Conservation (phyloP, 2,113 vertebrate genomes). For the Boleophthalmus pectinirostris region DNA sequence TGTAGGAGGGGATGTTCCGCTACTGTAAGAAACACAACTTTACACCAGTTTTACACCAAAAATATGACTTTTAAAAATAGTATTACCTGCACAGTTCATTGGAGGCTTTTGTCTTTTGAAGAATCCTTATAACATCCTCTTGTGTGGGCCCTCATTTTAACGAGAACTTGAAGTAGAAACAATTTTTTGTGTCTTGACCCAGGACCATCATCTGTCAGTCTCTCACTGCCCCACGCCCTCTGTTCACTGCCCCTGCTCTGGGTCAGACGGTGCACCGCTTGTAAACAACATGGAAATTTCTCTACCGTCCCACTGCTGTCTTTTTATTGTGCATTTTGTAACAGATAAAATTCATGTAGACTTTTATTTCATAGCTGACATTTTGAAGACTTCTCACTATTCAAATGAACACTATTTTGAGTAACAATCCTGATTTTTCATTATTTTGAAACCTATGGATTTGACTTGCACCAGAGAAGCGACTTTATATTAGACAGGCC, state of each 20-base stretch:
- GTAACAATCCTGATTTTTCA: too few relatives aligned
- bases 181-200: neutral
- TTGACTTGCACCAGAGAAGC: too few relatives aligned
- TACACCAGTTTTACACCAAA: neutral
- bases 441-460: too few relatives aligned
- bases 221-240: neutral
- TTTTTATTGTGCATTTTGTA: neutral
- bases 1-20: conserved; percentile 24
- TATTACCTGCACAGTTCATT: conserved; percentile 50
- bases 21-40: conserved; percentile 33
- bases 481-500: too few relatives aligned
- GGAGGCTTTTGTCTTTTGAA: conserved; percentile 17
- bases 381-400: too few relatives aligned
- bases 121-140: conserved; percentile 12
- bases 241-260: neutral
- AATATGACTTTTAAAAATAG: neutral
- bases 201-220: neutral
- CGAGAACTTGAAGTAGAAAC: conserved; percentile 2
- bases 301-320: neutral
- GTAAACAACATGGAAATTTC: conserved; percentile 3
- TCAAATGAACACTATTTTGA: too few relatives aligned
- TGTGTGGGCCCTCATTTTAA: conserved; percentile 22
- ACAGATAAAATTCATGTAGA: too few relatives aligned
- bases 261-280: conserved; percentile 2
- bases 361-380: too few relatives aligned